Base-by-base conservation (phyloP, 2,797 vertebrate species). In the Lindbergichthys nudifrons region DNA sequence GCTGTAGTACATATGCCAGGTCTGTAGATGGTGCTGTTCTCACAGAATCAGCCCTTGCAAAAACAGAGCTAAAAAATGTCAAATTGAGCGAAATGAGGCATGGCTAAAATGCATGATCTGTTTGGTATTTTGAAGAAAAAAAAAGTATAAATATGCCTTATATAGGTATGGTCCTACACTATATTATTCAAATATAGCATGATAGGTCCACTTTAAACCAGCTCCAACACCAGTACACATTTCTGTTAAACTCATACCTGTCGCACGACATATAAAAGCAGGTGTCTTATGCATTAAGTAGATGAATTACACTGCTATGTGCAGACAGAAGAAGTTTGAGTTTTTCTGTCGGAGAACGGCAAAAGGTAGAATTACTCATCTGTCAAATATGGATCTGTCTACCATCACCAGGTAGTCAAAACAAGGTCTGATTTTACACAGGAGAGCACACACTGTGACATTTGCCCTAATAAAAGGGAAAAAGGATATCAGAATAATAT, bases 401-500 rank as follows among this genome's bases (percentile, higher is more conserved):
- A 8, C 18, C 30, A 5, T 73, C 80, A 64, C 42, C 41, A 18
- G 50, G 47, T 48, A 57, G 51, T 80, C 58, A 70, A 84, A 89
- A 81, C 80, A 80, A 47, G 42, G 53, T 39, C 67, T 69, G 66
- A 59, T 82, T 84, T 73, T 36, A 76, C 52, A 48, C 69, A 61
- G 45, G 18, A 50, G 23, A 70, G 32, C 69, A 73, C 48, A 6
- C 59, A 15, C 56, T 68, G 2, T 12, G 2, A 19, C 16, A 45
- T 61, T 2, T 51, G 12, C 30, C 16, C 8, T 12, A 10, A n/a
- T n/a, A 9, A 19, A 8, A 16, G n/a, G n/a, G 14, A 3, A 51
- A 19, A 6, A 51, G 10, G 4, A 50, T 4, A 39, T 19, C 46
- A 23, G 57, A 58, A 23, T 3, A 14, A 51, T 19, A 18, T 23